These are phyloP conservation scores for Diarsia brunnea DNA, from an alignment of 2,888 invertebrate genomes.

Conservation along the genomic window DNA sequence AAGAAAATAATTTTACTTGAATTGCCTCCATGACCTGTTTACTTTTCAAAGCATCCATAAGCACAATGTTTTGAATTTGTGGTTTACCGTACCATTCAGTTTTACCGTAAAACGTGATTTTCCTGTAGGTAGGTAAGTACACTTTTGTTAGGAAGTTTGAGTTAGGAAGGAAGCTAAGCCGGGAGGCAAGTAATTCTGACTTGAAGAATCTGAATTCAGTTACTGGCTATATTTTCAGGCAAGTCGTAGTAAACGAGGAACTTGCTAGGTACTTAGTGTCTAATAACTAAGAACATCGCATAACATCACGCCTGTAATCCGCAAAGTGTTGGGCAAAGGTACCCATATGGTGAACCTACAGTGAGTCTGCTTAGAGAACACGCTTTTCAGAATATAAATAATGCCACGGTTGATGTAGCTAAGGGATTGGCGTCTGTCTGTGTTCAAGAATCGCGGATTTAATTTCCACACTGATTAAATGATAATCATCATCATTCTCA, in stretches of 20 bases:
- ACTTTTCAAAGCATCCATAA: no score
- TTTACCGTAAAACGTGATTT: no score
- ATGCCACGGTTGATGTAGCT: not conserved
- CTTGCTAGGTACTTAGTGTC: not conserved
- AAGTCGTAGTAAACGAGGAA: not conserved
- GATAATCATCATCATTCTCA: no score
- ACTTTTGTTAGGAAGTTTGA: not conserved
- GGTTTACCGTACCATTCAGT: no score
- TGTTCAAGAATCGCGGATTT: not conserved
- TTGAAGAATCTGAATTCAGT: not conserved
- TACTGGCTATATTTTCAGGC: not conserved
- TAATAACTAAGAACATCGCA: not conserved
- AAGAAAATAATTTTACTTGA: no score
- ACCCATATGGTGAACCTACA: not conserved
- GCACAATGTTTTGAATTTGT: no score
- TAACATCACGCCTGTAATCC: no score
- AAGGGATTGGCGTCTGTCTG: not conserved
- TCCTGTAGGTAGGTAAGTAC: no score
- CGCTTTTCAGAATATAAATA: not conserved
- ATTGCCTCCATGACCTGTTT: no score
- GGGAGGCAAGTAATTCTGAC: no score
- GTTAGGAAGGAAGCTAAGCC: not conserved
- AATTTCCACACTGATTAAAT: not conserved
- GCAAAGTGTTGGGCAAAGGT: not conserved
- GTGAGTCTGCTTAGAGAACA: not conserved